These are phyloP conservation scores for Blennius ocellaris DNA, from an alignment of 2,113 vertebrate genomes.

Conservation along the genomic window DNA sequence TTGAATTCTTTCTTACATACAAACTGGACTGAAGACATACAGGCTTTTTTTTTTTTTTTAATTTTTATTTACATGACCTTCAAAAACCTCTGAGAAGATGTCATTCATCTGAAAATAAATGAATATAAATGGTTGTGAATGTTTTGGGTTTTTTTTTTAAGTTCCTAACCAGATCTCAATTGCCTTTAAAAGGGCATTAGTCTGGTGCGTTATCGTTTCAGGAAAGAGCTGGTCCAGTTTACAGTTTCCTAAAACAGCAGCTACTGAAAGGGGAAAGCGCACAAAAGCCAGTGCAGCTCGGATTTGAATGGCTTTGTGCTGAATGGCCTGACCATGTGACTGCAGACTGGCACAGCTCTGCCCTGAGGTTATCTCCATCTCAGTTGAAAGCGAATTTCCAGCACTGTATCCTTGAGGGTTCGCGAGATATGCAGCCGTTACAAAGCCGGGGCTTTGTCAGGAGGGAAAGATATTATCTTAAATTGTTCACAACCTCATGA, in stretches of 20 bases:
- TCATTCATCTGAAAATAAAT: constrained; percentile 18
- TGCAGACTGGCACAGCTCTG: constrained; percentile 55
- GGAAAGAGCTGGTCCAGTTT: constrained; percentile 56
- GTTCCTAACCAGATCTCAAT: background rate
- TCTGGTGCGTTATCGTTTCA: constrained; percentile 53
- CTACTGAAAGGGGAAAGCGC: constrained; percentile 51
- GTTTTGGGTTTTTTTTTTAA: background rate
- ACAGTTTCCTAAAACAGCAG: constrained; percentile 69
- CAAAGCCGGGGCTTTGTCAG: constrained; percentile 1
- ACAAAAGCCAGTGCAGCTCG: constrained; percentile 52
- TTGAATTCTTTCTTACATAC: too few relatives aligned
- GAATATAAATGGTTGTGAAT: constrained; percentile 8
- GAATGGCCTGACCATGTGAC: constrained; percentile 66
- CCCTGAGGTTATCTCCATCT: constrained; percentile 63
- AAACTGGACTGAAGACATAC: too few relatives aligned
- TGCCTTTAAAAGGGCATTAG: constrained; percentile 67
- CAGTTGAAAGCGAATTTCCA: constrained; percentile 38
- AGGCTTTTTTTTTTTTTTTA: background rate
- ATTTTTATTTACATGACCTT: background rate
- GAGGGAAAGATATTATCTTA: constrained; percentile 10
- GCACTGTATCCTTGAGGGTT: constrained; percentile 10
- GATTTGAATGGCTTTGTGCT: constrained; percentile 56
- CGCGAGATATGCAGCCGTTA: constrained; percentile 20
- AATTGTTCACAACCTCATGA: constrained; percentile 13
- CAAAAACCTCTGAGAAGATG: background rate